Evolutionary conservation across 1,140 invertebrate genomes (phyloP).

Genomic region (Aphelenchoides fujianensis): DNA sequence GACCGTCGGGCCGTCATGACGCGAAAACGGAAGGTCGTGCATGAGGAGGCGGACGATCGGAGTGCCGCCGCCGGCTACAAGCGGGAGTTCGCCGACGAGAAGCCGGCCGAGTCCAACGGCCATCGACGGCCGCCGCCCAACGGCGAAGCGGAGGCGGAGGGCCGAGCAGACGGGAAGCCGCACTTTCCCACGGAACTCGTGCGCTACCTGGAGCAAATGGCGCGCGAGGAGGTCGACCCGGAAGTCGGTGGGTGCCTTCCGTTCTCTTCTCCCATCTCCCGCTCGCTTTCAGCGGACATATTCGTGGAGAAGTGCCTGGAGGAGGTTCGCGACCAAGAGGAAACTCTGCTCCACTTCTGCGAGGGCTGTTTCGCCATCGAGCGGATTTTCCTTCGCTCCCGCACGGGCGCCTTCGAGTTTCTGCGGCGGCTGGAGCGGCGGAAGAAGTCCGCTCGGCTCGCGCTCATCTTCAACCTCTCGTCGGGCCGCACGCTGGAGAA

Average conservation of each 20-base stretch:
- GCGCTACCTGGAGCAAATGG: constrained; percentile 14
- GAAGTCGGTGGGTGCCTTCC: too few species aligned
- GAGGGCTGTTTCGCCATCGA: constrained; percentile 14
- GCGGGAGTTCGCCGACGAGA: too few species aligned
- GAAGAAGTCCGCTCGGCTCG: constrained; percentile 4
- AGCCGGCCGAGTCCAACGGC: not conserved
- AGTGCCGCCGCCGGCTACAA: too few species aligned
- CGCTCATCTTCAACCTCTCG: not conserved
- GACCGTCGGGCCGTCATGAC: constrained; percentile 11
- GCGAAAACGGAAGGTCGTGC: constrained; percentile 16
- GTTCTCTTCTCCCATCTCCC: too few species aligned
- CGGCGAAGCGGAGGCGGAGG: not conserved
- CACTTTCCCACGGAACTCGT: constrained; percentile 6
- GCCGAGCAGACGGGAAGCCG: not conserved
- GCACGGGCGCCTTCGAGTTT: not conserved
- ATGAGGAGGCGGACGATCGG: too few species aligned
- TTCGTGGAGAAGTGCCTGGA: constrained; percentile 14
- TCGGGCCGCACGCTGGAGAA: constrained; percentile 1
- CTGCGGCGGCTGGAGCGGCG: not conserved
- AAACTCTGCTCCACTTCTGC: constrained; percentile 6
- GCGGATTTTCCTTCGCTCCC: not conserved
- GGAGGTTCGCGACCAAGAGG: constrained; percentile 10
- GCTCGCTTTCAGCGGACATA: too few species aligned
- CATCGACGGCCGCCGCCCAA: not conserved
- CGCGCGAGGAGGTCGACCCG: not conserved